A percentile compares a stretch with the other conserved stretches of the same genome.
These are phyloP conservation scores for Chrysomallon squamiferum DNA, from an alignment of 1,140 invertebrate species.

Conservation along the genomic window DNA sequence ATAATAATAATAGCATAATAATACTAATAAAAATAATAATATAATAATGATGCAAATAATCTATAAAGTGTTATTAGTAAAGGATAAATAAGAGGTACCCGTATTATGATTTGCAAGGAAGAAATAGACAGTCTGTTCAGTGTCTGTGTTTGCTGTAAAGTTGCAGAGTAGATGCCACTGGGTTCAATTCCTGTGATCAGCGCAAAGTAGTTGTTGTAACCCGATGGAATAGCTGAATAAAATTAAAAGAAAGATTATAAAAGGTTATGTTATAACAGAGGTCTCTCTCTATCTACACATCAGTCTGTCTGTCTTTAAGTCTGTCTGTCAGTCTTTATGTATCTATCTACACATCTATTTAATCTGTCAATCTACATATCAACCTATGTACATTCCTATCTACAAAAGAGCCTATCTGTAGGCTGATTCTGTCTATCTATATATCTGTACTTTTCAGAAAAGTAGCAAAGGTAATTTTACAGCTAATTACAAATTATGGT, in stretches of 20 bases:
- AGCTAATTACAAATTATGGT: too few species aligned
- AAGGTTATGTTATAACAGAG: not conserved
- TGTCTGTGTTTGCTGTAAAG: slow-evolving; percentile 13
- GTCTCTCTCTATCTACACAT: not conserved
- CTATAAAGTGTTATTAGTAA: too few species aligned
- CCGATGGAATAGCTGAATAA: slow-evolving; percentile 22
- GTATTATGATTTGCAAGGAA: slow-evolving; percentile 6
- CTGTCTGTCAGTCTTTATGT: not conserved
- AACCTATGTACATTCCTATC: too few species aligned
- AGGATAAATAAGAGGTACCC: too few species aligned
- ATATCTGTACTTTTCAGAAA: too few species aligned
- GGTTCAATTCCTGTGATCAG: slow-evolving; percentile 3
- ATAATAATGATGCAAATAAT: too few species aligned
- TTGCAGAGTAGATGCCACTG: slow-evolving; percentile 16
- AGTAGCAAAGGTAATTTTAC: too few species aligned
- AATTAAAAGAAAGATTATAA: not conserved
- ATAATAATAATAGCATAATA: too few species aligned
- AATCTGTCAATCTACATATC: not conserved
- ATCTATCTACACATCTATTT: not conserved
- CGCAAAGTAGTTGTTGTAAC: slow-evolving; percentile 11
- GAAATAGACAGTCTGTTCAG: slow-evolving; percentile 12
- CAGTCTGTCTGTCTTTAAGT: too few species aligned
- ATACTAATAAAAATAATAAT: too few species aligned
- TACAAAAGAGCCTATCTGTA: too few species aligned
- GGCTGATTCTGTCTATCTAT: too few species aligned